These are phyloP conservation scores for Phrynosoma blainvillii DNA, from an alignment of 2,113 vertebrate species.

Conservation along the genomic window DNA sequence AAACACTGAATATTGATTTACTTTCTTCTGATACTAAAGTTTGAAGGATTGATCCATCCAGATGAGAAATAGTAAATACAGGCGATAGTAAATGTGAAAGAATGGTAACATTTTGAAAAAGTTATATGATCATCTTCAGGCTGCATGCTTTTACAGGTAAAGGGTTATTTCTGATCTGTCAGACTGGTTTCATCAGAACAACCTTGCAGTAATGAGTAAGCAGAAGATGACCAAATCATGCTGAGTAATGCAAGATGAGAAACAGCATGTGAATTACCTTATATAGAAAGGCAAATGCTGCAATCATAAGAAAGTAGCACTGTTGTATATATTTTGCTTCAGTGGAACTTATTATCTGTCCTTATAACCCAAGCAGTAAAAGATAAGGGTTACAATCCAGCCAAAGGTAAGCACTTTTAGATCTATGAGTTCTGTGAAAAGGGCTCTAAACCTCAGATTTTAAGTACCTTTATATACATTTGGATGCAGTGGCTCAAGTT, in stretches of 20 bases:
- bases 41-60: not conserved
- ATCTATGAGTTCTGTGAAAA: not conserved
- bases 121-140: not conserved
- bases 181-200: slow-evolving; percentile 18
- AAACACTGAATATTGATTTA: not conserved
- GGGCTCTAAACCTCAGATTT: not conserved
- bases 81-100: not conserved
- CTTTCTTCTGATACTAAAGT: not conserved
- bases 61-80: not conserved
- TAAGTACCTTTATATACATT: slow-evolving; percentile 10
- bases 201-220: not conserved
- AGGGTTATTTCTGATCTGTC: not conserved
- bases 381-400: not conserved
- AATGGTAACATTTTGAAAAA: not conserved
- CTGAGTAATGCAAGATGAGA: slow-evolving; percentile 47
- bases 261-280: slow-evolving; percentile 46
- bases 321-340: not conserved
- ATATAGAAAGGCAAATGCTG: slow-evolving; percentile 43
- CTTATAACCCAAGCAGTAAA: not conserved
- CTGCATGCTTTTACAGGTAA: not conserved
- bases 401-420: not conserved
- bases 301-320: not conserved
- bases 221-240: slow-evolving; percentile 20
- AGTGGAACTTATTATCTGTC: not conserved
- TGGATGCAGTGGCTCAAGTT: too few relatives aligned